phyloP scores from a whole-genome alignment of 1,140 invertebrate species.

The Bombus cullumanus region DNA sequence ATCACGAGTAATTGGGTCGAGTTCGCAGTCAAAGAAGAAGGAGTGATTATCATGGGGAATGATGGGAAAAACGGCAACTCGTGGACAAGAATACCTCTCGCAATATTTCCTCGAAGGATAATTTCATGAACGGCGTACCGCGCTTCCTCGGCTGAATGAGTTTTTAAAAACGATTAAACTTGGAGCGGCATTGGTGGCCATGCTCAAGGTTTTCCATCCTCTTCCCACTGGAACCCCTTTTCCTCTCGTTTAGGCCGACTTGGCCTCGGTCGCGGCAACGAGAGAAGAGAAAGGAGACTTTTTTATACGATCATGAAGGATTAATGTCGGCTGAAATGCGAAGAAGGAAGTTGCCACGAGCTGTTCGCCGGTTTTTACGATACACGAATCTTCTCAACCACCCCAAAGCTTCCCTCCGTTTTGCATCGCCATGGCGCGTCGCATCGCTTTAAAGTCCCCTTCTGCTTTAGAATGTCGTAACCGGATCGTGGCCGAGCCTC shows the following conservation, averaged over 20 bases:
- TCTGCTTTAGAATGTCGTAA: constrained; percentile 34
- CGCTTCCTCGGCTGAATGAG: constrained; percentile 15
- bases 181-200: constrained; percentile 6
- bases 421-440: neutral
- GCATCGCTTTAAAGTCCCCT: neutral
- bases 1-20: constrained; percentile 28
- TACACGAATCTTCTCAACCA: constrained; percentile 24
- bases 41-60: constrained; percentile 20
- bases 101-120: constrained; percentile 11
- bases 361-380: constrained; percentile 39
- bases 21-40: neutral
- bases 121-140: constrained; percentile 30
- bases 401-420: neutral
- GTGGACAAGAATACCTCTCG: constrained; percentile 22
- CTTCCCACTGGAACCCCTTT: neutral
- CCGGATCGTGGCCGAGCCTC: constrained; percentile 11
- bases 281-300: neutral
- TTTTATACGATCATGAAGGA: constrained; percentile 39
- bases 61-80: neutral
- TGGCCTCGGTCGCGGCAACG: neutral
- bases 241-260: neutral
- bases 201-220: neutral
- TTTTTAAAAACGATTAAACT: constrained; percentile 59
- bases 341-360: constrained; percentile 38
- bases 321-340: constrained; percentile 45